Evolutionary conservation across 2,888 invertebrate genomes (phyloP).

Genomic region (Ypsolopha scabrella): DNA sequence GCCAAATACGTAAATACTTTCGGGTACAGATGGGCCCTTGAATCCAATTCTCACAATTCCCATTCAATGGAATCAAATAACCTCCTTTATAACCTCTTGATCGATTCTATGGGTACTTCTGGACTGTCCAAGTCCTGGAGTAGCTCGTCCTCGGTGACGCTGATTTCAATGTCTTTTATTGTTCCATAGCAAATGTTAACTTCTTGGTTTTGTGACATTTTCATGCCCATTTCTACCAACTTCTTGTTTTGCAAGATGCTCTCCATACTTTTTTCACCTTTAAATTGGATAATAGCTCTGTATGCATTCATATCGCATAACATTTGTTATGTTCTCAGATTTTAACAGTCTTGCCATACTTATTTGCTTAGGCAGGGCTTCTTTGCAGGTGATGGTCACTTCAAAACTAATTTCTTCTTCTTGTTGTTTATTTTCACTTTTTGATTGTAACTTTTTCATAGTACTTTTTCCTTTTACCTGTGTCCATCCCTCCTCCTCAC

Average conservation of each 20-base stretch:
- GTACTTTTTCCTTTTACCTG: no score
- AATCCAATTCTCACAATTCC: neutral
- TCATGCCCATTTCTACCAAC: slow-evolving; percentile 5
- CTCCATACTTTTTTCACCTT: slow-evolving; percentile 1
- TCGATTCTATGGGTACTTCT: slow-evolving; percentile 4
- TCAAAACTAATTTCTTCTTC: no score
- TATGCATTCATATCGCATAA: slow-evolving; percentile 4
- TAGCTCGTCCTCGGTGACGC: slow-evolving; percentile 7
- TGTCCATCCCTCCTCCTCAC: no score
- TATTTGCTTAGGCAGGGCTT: slow-evolving; percentile 6
- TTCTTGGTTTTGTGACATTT: slow-evolving; percentile 7
- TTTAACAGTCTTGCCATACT: slow-evolving; percentile 3
- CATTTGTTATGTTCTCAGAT: neutral
- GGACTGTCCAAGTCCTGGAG: slow-evolving; percentile 1
- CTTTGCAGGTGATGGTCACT: no score
- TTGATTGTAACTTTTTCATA: no score
- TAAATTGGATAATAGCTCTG: slow-evolving; percentile 7
- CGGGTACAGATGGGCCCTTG: neutral
- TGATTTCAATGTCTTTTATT: slow-evolving; percentile 8
- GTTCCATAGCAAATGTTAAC: slow-evolving; percentile 8
- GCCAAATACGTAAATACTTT: neutral
- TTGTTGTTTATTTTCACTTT: no score
- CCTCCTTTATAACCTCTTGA: slow-evolving; percentile 7
- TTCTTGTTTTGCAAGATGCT: slow-evolving; percentile 1
- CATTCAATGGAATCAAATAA: neutral